Evolutionary conservation across 1,140 invertebrate species (phyloP), one percentile per base, ranked within the genome.

Genomic region (Heliconius congener): DNA sequence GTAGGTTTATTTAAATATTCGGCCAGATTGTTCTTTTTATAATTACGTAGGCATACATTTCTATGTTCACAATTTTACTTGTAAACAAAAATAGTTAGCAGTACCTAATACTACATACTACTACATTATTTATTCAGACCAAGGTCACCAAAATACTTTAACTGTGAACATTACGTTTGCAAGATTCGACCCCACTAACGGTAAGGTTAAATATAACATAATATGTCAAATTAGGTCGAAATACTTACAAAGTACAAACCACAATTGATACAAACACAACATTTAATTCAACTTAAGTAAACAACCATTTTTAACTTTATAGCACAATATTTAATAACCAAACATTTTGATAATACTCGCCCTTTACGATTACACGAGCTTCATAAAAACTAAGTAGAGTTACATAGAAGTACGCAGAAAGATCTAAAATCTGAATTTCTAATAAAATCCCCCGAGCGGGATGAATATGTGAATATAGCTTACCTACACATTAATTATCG

Each of bases 401-500:
- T 84, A 87, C 73, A 70, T 57, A 79, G 74, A 66, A 66, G 23
- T 66, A 27, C 27, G 60, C 23, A 30, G 60, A 85, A 88, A 85
- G 85, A 84, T 77, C 85, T 89, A 86, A 90, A 92, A 91, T 93
- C 89, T 91, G 87, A 91, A 91, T 89, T 89, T 91, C 90, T 91
- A 93, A 91, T 91, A 91, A 90, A 87, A 87, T 88, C 82, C 87
- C 90, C 85, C 80, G 79, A 85, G 84, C 83, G 77, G 89, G 88
- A 91, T 90, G 89, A 88, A 89, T 87, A 90, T 87, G 88, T 87
- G 87, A 91, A 91, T 90, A 89, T 85, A 90, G 74, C 83, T 84
- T 84, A 85, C 82, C 86, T 87, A 87, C 81, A 84, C 88, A 87
- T 90, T 90, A 87, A 88, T 90, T 88, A 87, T 87, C 85, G 50